Base-by-base conservation (phyloP, 1,140 invertebrate species). In the Cotesia vestalis region DNA sequence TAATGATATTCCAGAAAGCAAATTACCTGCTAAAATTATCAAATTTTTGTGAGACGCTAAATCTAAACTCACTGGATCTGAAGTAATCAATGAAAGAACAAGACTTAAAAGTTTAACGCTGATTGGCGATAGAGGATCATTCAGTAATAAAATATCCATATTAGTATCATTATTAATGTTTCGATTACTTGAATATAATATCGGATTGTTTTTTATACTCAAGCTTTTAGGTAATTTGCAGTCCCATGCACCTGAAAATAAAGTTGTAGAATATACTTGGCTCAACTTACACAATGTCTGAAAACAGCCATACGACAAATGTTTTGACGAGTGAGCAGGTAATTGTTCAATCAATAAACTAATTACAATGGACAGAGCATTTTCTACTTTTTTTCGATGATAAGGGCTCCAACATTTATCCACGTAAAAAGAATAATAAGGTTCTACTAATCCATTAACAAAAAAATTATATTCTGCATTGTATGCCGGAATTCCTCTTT, bases 41-140 rank as follows among this genome's bases (percentile, higher is more conserved):
- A 92, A 80, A 79, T 91, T 88, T 69, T 89, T 87, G 75, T 94
- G 92, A 57, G 89, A 88, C 9, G 88, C 82, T 2, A 94, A 80
- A 78, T 94, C 92, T 55, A 92, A 85, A 60, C 89, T 88, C 4
- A 91, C 78, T 6, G 88, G 83, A 1, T 91, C 90, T 40, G 88
- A 89, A 0, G 86, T 89, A 9, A 93, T 75, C 4, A 93, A 76
- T 38, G 88, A 87, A 6, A 93, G 59, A 3, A 78, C 67, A 67
- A 73, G 86, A 60, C 86, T 86, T 27, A 90, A 76, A 0, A 89
- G 81, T 55, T 87, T 86, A 53, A 83, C 80, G 11, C 78, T 75
- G 12, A 79, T 73, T 4, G 81, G 76, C 2, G 80, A 79, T 12
- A 81, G 70, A 57, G 71, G 62, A 2, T 83, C 78, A n/a, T 64